Evolutionary conservation across 2,797 vertebrate genomes (phyloP).

Genomic region (Nasua narica): DNA sequence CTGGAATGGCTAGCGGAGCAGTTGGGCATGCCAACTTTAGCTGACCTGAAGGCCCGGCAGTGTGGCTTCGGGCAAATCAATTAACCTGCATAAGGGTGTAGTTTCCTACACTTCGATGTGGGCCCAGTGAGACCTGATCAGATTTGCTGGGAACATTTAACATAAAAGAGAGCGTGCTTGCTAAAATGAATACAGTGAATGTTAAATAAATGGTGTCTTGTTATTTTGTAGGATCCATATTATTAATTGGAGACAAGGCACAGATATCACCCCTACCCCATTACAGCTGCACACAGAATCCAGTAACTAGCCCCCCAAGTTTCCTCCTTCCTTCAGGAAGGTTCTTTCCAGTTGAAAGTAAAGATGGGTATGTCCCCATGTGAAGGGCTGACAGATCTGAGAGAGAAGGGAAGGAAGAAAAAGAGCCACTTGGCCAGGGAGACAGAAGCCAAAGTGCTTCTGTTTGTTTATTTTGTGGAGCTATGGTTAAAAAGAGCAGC

Average conservation of each 20-base stretch:
- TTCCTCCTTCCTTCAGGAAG: neutral
- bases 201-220: neutral
- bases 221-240: neutral
- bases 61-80: neutral
- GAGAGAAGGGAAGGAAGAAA: neutral
- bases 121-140: neutral
- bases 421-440: rapidly evolving
- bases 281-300: neutral
- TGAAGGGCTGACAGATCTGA: neutral
- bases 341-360: neutral
- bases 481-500: neutral
- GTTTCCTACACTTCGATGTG: neutral
- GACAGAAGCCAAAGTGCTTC: too few relatives aligned
- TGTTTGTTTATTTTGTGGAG: neutral
- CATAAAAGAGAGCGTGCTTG: neutral
- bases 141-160: neutral
- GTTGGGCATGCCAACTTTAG: too few relatives aligned
- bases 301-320: too few relatives aligned
- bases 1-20: neutral
- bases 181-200: neutral
- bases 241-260: neutral
- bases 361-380: rapidly evolving
- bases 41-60: neutral
- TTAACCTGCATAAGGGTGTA: neutral
- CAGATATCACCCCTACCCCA: neutral